Base-by-base conservation (phyloP, 2,797 vertebrate species). In the Sphenopsis melanotis region DNA sequence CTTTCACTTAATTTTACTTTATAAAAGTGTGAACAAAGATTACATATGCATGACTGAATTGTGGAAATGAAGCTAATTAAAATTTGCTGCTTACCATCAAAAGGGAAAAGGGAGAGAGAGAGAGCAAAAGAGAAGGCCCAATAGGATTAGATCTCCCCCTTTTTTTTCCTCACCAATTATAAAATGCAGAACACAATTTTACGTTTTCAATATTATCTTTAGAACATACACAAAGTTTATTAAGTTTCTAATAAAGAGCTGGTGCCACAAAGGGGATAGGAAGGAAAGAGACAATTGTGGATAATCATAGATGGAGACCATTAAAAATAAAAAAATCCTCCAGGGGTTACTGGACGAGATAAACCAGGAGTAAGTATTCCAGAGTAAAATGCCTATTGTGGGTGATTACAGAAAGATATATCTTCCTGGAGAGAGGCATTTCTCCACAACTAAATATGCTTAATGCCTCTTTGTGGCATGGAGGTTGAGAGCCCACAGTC, bases 1-100 rank as follows among this genome's bases (percentile, higher is more conserved):
- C 94, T 97, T 97, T 97, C 95, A 98, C 95, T 97, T 97, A 95
- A 95, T 95, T 97, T 97, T 97, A 96, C 90, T 97, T 94, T 94
- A 95, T 95, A 95, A 96, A 97, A 96, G 91, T 97, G 93, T 97
- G 97, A 97, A 96, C 93, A 95, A 97, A 98, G 96, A 97, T 97
- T 97, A 95, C 90, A 97, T 97, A 96, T 97, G 95, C 96, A 96
- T 97, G 92, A 90, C 89, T 95, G 97, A 97, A 97, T 87, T 71
- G 92, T 95, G 90, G 96, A 96, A 96, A 96, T 96, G 90, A 95
- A 95, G 89, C 95, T 97, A 97, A 97, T 98, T 97, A 96, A 97
- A 97, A 96, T 97, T 94, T 92, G 61, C 93, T 95, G 83, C 94
- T 97, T 97, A 96, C 69, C 83, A 89, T 93, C 93, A 95, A 93